Base-by-base conservation (phyloP, 1,140 invertebrate species). In the Trichonephila clavata region DNA sequence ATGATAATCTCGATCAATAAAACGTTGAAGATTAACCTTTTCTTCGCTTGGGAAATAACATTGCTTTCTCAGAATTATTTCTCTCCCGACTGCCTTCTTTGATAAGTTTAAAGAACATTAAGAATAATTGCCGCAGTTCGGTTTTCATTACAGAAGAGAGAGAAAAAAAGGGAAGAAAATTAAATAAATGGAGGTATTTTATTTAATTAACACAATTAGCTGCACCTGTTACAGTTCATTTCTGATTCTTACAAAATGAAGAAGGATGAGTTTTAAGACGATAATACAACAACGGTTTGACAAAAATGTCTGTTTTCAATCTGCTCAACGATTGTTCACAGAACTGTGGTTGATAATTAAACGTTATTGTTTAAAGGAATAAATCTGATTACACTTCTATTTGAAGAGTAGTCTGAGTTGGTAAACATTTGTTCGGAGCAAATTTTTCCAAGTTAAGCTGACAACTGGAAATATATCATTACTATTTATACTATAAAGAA, bases 161-260 rank as follows among this genome's bases (percentile, higher is more conserved):
- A 7, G 10, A 10, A 50, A 50, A 50, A 39, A 39, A 39, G 2
- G 7, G n/a, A 24, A 83, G 50, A 77, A 77, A 39, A 77, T 77
- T 18, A 16, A 83, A 8, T 24, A 6, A 83, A 83, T 59, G 21
- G 10, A 50, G 81, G 81, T 20, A 14, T 83, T 83, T 57, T n/a
- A 83, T 83, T 83, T 83, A 83, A 83, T 83, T 83, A 83, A 59
- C 81, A 7, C 81, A 83, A 83, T 83, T 83, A 83, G 50, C 21
- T 59, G 81, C 81, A 83, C 81, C 81, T 83, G 81, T 83, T 83
- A 50, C 81, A 8, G 20, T 50, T 59, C 50, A 13, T 83, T 59
- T 77, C 81, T 83, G 16, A 16, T 57, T 83, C 57, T 24, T 57
- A 50, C 21, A 27, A 59, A 59, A 57, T 24, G 50, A 83, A 83